These are phyloP conservation scores for Marronus borbonicus DNA, from an alignment of 2,888 invertebrate species.

Conservation along the genomic window DNA sequence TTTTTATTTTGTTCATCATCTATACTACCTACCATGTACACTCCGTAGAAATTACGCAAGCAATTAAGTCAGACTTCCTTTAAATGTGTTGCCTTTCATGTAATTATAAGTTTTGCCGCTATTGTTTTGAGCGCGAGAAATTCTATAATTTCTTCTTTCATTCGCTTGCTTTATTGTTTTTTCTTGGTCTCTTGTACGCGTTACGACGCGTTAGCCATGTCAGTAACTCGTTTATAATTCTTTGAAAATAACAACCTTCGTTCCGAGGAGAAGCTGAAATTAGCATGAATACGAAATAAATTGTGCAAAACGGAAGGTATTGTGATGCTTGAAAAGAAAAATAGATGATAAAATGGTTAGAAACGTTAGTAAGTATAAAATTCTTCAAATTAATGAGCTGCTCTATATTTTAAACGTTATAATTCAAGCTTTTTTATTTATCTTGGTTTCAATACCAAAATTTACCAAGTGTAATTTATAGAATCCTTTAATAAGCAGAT, in stretches of 20 bases:
- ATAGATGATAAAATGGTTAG: too few relatives aligned
- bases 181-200: not conserved
- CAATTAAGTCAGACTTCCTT: constrained; percentile 44
- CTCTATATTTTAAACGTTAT: too few relatives aligned
- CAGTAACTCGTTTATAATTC: constrained; percentile 37
- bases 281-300: not conserved
- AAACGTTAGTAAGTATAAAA: too few relatives aligned
- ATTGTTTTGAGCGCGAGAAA: constrained; percentile 42
- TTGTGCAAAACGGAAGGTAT: too few relatives aligned
- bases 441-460: too few relatives aligned
- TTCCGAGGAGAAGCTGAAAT: not conserved
- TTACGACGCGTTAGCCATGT: constrained; percentile 22
- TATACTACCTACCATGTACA: not conserved
- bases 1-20: constrained; percentile 11
- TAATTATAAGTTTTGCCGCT: constrained; percentile 39
- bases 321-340: too few relatives aligned
- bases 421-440: too few relatives aligned
- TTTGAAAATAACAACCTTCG: constrained; percentile 9
- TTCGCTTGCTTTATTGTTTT: not conserved
- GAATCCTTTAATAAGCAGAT: too few relatives aligned
- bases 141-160: constrained; percentile 39
- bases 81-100: constrained; percentile 45
- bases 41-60: constrained; percentile 40
- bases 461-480: too few relatives aligned
- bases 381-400: too few relatives aligned